Percentiles rank a stretch among this genome's conserved stretches.
phyloP scores from a whole-genome alignment of 2,888 invertebrate species.

The Hyppa rectilinea region DNA sequence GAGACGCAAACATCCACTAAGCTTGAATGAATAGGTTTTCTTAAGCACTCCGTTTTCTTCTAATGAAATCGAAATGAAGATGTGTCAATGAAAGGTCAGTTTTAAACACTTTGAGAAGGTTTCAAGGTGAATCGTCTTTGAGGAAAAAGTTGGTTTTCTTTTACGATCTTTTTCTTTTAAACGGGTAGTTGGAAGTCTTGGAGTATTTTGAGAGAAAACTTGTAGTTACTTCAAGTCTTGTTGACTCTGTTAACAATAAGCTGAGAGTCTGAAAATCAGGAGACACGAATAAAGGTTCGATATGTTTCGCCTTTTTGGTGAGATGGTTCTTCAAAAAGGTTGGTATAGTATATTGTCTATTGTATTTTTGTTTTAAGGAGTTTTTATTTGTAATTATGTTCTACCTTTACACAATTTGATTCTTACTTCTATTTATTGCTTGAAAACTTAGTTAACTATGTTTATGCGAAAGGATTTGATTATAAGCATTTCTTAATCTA shows the following conservation, averaged over 20 bases:
- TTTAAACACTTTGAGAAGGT: constrained; percentile 62
- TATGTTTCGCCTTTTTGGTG: background rate
- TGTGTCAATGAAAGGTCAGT: constrained; percentile 74
- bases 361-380: background rate
- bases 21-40: constrained; percentile 85
- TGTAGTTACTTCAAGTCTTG: constrained; percentile 5
- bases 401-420: background rate
- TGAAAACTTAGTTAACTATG: background rate
- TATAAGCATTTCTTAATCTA: background rate
- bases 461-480: background rate
- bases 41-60: constrained; percentile 76
- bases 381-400: too few species aligned
- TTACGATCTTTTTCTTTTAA: constrained; percentile 44
- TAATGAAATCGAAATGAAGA: constrained; percentile 83
- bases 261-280: constrained; percentile 2
- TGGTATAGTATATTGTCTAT: background rate
- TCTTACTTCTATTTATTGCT: background rate
- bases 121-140: constrained; percentile 67
- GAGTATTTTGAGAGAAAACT: constrained; percentile 22
- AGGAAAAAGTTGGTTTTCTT: constrained; percentile 39
- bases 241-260: constrained; percentile 23
- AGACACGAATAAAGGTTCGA: background rate
- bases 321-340: background rate
- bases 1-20: constrained; percentile 75
- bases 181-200: constrained; percentile 24